Percentiles rank a stretch among this genome's conserved stretches.
Evolutionary conservation across 1,140 invertebrate genomes (phyloP).

Genomic region (Limonius californicus): DNA sequence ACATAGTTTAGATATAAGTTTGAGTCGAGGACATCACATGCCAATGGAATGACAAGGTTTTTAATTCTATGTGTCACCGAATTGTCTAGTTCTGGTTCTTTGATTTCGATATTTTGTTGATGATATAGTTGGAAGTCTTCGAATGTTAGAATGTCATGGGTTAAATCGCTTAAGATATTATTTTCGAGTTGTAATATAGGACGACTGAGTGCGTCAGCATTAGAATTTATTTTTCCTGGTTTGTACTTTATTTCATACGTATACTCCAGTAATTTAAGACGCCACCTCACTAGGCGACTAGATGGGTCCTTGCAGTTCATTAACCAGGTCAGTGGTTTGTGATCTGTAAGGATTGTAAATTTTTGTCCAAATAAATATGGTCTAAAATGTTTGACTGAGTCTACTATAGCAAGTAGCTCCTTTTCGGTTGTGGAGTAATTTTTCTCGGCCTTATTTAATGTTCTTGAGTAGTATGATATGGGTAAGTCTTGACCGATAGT

Average conservation of each 20-base stretch:
- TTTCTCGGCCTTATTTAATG: slow-evolving; percentile 39
- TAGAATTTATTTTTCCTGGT: background rate
- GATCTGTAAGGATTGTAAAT: slow-evolving; percentile 42
- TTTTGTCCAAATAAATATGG: slow-evolving; percentile 42
- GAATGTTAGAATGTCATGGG: background rate
- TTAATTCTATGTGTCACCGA: background rate
- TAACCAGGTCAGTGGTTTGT: slow-evolving; percentile 41
- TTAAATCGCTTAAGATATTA: background rate
- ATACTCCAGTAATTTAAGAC: slow-evolving; percentile 26
- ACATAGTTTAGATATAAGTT: background rate
- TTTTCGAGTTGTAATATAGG: background rate
- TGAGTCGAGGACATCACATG: background rate
- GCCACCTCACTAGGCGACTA: background rate
- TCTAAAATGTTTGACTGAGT: slow-evolving; percentile 46
- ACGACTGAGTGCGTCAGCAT: slow-evolving; percentile 1
- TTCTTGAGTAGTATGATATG: slow-evolving; percentile 42
- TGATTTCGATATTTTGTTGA: background rate
- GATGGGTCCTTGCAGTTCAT: slow-evolving; percentile 3
- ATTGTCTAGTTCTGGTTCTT: background rate
- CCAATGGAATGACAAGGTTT: background rate
- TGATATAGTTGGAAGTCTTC: background rate
- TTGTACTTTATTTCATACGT: slow-evolving; percentile 38
- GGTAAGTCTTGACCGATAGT: slow-evolving; percentile 28
- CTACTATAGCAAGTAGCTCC: slow-evolving; percentile 43
- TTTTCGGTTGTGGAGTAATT: slow-evolving; percentile 42